Evolutionary conservation across 2,888 invertebrate species (phyloP).

Genomic region (Teinopalpus imperialis): DNA sequence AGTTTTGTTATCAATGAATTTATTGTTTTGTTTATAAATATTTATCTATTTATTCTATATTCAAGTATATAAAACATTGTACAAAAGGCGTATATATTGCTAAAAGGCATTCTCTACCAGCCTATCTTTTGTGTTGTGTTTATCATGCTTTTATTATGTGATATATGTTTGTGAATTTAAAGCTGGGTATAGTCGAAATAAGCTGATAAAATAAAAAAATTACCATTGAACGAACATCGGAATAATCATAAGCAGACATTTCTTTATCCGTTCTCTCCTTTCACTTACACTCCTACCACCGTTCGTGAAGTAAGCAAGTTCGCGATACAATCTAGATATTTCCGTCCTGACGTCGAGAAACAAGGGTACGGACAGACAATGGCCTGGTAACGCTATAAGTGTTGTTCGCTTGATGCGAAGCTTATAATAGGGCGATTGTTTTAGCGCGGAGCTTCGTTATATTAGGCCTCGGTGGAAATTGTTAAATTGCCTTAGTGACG

Average conservation of each 20-base stretch:
- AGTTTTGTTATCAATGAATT: no score
- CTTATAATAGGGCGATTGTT: slow-evolving; percentile 18
- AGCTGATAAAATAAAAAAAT: no score
- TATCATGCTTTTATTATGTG: no score
- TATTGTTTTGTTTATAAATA: no score
- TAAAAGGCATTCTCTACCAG: no score
- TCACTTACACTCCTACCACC: slow-evolving; percentile 19
- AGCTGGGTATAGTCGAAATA: slow-evolving; percentile 1
- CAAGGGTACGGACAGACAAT: slow-evolving; percentile 41
- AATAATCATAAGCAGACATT: slow-evolving; percentile 19
- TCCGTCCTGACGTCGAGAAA: slow-evolving; percentile 40
- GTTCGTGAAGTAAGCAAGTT: slow-evolving; percentile 6
- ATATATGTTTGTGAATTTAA: no score
- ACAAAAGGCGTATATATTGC: no score
- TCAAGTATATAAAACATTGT: no score
- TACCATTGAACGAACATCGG: no score
- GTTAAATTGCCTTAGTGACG: slow-evolving; percentile 5
- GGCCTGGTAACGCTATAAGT: slow-evolving; percentile 29
- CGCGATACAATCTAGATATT: slow-evolving; percentile 48
- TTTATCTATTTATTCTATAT: no score
- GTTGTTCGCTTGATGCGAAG: slow-evolving; percentile 9
- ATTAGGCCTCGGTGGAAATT: slow-evolving; percentile 2
- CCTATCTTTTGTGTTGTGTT: no score
- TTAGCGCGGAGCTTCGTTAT: slow-evolving; percentile 6
- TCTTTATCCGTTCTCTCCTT: slow-evolving; percentile 5